Conservation (phyloP, 2,888 invertebrate genomes). For the Melieria omissa region DNA sequence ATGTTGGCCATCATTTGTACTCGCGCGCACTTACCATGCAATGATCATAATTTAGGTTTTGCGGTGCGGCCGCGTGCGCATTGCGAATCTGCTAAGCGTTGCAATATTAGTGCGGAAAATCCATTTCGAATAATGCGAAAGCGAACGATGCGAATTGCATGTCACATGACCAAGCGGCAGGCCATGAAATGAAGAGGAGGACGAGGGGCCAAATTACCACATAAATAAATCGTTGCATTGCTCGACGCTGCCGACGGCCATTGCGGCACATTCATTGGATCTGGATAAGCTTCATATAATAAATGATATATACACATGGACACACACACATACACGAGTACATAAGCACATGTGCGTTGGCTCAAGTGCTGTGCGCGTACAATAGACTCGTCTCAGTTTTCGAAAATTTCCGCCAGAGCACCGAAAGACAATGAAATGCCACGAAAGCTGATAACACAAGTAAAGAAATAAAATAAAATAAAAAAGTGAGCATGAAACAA, state of each 20-base stretch:
- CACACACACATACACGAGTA: too few relatives aligned
- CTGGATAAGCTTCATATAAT: neutral
- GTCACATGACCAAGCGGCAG: neutral
- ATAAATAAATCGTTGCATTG: neutral
- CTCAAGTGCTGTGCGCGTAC: neutral
- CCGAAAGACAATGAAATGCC: too few relatives aligned
- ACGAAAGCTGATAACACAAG: too few relatives aligned
- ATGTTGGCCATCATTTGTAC: too few relatives aligned
- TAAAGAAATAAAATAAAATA: too few relatives aligned
- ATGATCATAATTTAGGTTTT: too few relatives aligned
- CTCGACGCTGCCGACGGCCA: neutral
- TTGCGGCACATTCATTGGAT: neutral
- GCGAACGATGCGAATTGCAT: neutral
- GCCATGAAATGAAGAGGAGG: neutral
- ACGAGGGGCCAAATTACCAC: neutral
- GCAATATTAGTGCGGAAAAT: slow-evolving; percentile 4
- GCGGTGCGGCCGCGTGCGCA: too few relatives aligned
- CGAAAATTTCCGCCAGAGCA: too few relatives aligned
- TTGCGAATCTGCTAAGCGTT: neutral
- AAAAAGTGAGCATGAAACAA: too few relatives aligned
- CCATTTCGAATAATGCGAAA: slow-evolving; percentile 3
- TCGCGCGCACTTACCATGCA: too few relatives aligned
- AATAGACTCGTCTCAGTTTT: neutral
- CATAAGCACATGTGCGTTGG: neutral
- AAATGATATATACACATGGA: neutral